Conservation (phyloP, 2,797 vertebrate genomes). For the Gephyroberyx darwinii region DNA sequence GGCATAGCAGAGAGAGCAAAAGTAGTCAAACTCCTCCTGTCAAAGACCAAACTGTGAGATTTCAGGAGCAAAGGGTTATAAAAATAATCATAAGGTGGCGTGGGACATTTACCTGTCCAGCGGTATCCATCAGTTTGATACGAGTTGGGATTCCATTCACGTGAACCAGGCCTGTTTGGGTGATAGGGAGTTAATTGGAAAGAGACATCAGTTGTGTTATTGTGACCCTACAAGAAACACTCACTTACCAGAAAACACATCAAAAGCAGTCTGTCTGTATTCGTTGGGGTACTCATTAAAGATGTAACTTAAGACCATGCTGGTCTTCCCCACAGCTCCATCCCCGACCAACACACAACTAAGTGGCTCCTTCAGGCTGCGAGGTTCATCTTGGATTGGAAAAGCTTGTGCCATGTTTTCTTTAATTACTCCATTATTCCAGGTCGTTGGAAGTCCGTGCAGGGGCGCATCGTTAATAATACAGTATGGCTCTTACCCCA, state of each 20-base stretch:
- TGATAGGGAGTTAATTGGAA: constrained; percentile 1
- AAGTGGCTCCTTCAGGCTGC: constrained; percentile 62
- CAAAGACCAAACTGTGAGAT: constrained; percentile 18
- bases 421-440: constrained; percentile 33
- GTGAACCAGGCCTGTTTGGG: constrained; percentile 86
- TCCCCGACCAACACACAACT: constrained; percentile 95
- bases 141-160: constrained; percentile 90
- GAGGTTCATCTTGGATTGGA: constrained; percentile 50
- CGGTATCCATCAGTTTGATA: constrained; percentile 93
- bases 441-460: constrained; percentile 20
- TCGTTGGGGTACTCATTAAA: constrained; percentile 92
- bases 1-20: constrained; percentile 91
- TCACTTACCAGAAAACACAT: constrained; percentile 90
- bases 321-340: constrained; percentile 94
- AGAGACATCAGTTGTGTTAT: background rate
- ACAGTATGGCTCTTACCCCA: constrained; percentile 24
- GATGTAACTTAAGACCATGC: constrained; percentile 94
- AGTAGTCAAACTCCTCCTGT: constrained; percentile 92
- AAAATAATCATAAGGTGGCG: background rate
- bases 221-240: background rate
- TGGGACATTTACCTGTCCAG: constrained; percentile 88
- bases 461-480: constrained; percentile 52
- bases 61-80: constrained; percentile 4
- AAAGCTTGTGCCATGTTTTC: constrained; percentile 57
- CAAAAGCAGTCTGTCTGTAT: constrained; percentile 92